Evolutionary conservation across 2,888 invertebrate genomes (phyloP), one percentile per base, ranked within the genome.

Genomic region (Julus scanicus): DNA sequence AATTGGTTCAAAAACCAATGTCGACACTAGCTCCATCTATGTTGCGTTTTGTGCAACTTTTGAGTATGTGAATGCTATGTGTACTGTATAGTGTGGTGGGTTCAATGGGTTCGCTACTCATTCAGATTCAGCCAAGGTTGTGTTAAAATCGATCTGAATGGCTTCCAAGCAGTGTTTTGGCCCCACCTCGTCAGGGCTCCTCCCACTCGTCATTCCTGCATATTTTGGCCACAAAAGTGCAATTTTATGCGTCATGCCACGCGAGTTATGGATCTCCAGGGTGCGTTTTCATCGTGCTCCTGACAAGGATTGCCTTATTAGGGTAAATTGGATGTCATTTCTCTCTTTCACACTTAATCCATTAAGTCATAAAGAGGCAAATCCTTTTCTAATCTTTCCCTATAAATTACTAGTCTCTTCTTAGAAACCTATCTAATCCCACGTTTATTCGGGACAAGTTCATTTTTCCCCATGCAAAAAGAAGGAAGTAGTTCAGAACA

Each of bases 321-420:
- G 84, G 39, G 39, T 44, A 39, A 86, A 86, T 48, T 86, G 86
- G 49, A 37, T 86, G 49, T 49, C 86, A 86, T 86, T 86, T 53
- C 86, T 86, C 53, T 86, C 86, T 53, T 44, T 86, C 86, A 48
- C 49, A 37, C 37, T 86, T 86, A 86, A 86, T 86, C 86, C 86
- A 86, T 86, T 86, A 86, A 86, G 48, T 49, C 86, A 86, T 86
- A 37, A 49, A 86, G 86, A 86, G 48, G 86, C 44, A 86, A 49
- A 44, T 48, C 49, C 49, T 49, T n/a, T 53, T 44, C 48, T 86
- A 86, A 86, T 86, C 86, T 86, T 48, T 53, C 20, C 49, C 20
- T 86, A 86, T 86, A 86, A 86, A 86, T 86, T 49, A 86, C 48
- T 5, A 37, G n/a, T 20, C 48, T 17, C 15, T 15, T 37, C 37